Conservation (phyloP, 2,888 invertebrate species). For the Druceiella hillmani region DNA sequence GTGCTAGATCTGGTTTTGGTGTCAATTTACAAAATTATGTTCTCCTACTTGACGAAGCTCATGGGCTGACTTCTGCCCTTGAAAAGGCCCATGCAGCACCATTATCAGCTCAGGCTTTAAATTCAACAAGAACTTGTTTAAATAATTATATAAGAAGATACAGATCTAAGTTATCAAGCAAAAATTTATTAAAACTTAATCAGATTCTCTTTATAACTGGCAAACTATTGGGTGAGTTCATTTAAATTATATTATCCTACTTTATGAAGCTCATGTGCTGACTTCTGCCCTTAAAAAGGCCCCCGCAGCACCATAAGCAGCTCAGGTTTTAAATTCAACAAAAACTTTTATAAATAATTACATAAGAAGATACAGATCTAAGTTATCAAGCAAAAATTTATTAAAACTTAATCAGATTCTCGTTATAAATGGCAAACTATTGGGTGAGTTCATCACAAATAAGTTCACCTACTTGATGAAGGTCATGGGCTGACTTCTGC, state of each 20-base stretch:
- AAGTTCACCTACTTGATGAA: conserved; percentile 88
- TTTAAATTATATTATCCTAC: conserved; percentile 75
- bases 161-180: conserved; percentile 66
- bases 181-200: conserved; percentile 74
- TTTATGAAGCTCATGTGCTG: conserved; percentile 97
- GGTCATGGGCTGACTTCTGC: conserved; percentile 95
- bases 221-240: conserved; percentile 53
- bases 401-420: conserved; percentile 76
- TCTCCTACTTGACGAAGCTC: conserved; percentile 93
- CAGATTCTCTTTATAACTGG: conserved; percentile 76
- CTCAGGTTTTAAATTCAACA: conserved; percentile 59
- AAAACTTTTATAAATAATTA: conserved; percentile 64
- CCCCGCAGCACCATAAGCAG: conserved; percentile 69
- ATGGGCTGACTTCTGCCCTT: conserved; percentile 89
- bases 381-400: conserved; percentile 75
- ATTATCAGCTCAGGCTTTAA: conserved; percentile 61
- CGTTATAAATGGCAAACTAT: conserved; percentile 64
- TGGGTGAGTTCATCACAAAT: conserved; percentile 60
- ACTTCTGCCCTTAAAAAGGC: conserved; percentile 85
- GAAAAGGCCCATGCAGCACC: conserved; percentile 79
- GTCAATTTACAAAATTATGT: conserved; percentile 62
- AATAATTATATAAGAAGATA: conserved; percentile 70
- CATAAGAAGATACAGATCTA: conserved; percentile 63
- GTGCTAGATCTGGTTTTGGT: conserved; percentile 39
- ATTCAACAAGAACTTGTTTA: conserved; percentile 59